Conservation (phyloP, 2,797 vertebrate species). For the Pseudomugil tenellus region DNA sequence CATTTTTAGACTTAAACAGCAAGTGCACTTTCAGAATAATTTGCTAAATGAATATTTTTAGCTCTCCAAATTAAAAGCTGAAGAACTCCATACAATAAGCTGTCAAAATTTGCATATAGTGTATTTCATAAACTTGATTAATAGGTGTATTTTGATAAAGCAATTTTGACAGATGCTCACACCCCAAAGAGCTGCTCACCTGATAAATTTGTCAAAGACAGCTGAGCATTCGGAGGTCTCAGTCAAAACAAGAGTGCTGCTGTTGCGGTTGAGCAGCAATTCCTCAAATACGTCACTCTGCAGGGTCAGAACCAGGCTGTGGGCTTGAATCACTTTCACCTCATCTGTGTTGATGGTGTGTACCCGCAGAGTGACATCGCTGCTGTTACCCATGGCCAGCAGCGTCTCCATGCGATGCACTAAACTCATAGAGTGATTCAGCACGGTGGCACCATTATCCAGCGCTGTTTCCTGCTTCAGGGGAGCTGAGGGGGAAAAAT, state of each 20-base stretch:
- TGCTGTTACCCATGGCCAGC: slow-evolving; percentile 87
- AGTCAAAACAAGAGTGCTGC: slow-evolving; percentile 76
- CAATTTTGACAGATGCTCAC: not conserved
- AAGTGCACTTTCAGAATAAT: slow-evolving; percentile 55
- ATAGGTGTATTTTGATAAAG: not conserved
- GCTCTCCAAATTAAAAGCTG: slow-evolving; percentile 14
- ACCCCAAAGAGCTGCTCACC: slow-evolving; percentile 73
- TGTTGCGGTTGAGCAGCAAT: slow-evolving; percentile 86
- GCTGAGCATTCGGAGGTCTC: slow-evolving; percentile 86
- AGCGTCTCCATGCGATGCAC: slow-evolving; percentile 90
- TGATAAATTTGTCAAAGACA: slow-evolving; percentile 94
- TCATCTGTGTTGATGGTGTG: slow-evolving; percentile 87
- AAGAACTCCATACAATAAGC: not conserved
- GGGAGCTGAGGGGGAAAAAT: slow-evolving; percentile 71
- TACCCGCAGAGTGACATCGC: slow-evolving; percentile 89
- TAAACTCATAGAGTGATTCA: slow-evolving; percentile 92
- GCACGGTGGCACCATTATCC: slow-evolving; percentile 81
- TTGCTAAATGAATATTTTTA: slow-evolving; percentile 27
- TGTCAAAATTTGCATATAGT: slow-evolving; percentile 2
- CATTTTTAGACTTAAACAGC: slow-evolving; percentile 47
- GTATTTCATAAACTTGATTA: not conserved
- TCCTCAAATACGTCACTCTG: slow-evolving; percentile 91
- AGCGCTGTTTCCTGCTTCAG: slow-evolving; percentile 83
- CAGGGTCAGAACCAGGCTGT: slow-evolving; percentile 90
- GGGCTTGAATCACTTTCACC: slow-evolving; percentile 92